Conservation (phyloP, 1,140 invertebrate genomes). For the Bombus waltoni region DNA sequence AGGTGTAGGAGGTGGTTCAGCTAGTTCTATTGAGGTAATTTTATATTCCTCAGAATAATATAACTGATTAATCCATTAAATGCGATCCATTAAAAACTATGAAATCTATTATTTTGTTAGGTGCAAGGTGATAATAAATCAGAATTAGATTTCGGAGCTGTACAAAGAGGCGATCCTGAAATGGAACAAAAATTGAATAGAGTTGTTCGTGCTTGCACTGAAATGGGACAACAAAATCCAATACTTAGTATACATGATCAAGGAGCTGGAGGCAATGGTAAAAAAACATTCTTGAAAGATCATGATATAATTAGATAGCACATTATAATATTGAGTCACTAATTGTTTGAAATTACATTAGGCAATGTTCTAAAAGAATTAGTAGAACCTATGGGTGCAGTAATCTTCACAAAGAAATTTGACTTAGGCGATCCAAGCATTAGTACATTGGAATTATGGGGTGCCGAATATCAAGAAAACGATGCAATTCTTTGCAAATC, state of each 20-base stretch:
- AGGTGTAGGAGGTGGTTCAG: constrained; percentile 98
- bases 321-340: not conserved
- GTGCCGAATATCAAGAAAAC: constrained; percentile 99
- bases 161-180: constrained; percentile 98
- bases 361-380: constrained; percentile 98
- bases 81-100: not conserved
- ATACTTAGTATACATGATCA: constrained; percentile 98
- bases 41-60: not conserved
- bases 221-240: constrained; percentile 92
- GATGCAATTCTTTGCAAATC: constrained; percentile 92
- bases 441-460: constrained; percentile 96
- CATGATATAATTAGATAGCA: not conserved
- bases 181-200: constrained; percentile 99
- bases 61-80: not conserved
- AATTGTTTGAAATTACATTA: constrained; percentile 66
- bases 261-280: constrained; percentile 98
- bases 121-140: constrained; percentile 93
- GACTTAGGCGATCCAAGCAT: constrained; percentile 97
- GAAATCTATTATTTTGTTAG: constrained; percentile 76
- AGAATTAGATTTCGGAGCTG: constrained; percentile 96
- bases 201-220: constrained; percentile 95
- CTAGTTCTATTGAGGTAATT: constrained; percentile 94
- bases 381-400: constrained; percentile 95
- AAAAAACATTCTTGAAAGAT: constrained; percentile 24
- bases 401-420: constrained; percentile 94